These are phyloP conservation scores for Melieria omissa DNA, from an alignment of 2,888 invertebrate species.

Conservation along the genomic window DNA sequence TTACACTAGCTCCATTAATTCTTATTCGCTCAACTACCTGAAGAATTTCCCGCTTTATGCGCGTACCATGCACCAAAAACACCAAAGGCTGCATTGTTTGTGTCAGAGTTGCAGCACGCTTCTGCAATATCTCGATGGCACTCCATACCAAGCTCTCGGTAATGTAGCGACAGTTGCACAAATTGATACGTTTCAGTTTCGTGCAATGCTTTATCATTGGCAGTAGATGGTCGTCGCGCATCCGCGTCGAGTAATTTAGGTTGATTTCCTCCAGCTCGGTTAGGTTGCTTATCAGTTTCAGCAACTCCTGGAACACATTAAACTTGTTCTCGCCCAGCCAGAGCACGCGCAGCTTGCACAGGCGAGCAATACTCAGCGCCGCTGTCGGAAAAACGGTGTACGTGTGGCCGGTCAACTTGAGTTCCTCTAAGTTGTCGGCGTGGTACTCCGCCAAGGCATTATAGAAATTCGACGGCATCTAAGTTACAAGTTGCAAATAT, in stretches of 20 bases:
- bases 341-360: slow-evolving; percentile 25
- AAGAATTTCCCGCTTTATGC: slow-evolving; percentile 23
- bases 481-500: neutral
- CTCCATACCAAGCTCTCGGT: slow-evolving; percentile 26
- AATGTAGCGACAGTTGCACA: slow-evolving; percentile 30
- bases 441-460: slow-evolving; percentile 21
- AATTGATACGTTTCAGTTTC: slow-evolving; percentile 29
- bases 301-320: slow-evolving; percentile 19
- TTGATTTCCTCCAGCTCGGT: slow-evolving; percentile 30
- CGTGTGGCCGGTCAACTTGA: slow-evolving; percentile 33
- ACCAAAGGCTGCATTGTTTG: slow-evolving; percentile 17
- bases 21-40: slow-evolving; percentile 11
- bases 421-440: slow-evolving; percentile 30
- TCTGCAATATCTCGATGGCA: slow-evolving; percentile 22
- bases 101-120: neutral
- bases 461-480: slow-evolving; percentile 32
- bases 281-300: slow-evolving; percentile 18
- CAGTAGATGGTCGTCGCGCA: slow-evolving; percentile 30
- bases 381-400: slow-evolving; percentile 29
- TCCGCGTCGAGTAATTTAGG: slow-evolving; percentile 28
- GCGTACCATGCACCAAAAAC: slow-evolving; percentile 30
- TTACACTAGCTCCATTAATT: neutral
- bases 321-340: slow-evolving; percentile 33
- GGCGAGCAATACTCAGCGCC: slow-evolving; percentile 19
- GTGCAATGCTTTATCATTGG: slow-evolving; percentile 26